Base-by-base conservation (phyloP, 2,888 invertebrate species). In the Lasioglossum figueresi region DNA sequence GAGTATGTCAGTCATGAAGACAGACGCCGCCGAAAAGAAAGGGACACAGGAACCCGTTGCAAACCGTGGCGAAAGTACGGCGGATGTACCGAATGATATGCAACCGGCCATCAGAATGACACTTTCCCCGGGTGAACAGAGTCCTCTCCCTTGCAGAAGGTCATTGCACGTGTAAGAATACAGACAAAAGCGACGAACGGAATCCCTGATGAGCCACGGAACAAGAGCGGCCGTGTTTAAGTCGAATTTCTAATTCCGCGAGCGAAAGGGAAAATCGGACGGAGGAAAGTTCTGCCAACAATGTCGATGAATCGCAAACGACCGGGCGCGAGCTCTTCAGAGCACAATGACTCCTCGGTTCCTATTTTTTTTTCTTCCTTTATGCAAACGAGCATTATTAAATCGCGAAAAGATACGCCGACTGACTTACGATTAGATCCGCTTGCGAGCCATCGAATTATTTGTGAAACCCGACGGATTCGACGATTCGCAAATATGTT, bases 221-320 rank as follows among this genome's bases (percentile, higher is more conserved):
- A 83, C 82, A 81, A 85, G 88, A 85, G 68, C 91, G 87, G 71
- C 82, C 87, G 76, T 40, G 77, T 86, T 88, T 79, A 82, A 86
- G 71, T 89, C 84, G 84, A 91, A 92, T 92, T 92, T 92, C 92
- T 92, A 92, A 92, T 92, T 91, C 87, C 74, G 70, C 83, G 76
- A 84, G 92, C 88, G 89, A 91, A 90, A 91, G 90, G 90, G 86
- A 91, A 91, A 91, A 90, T 88, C 90, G 82, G 77, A 56, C 83
- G 77, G 63, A 90, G 87, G 90, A 90, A 92, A 92, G 88, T 87
- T 85, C 34, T 48, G 70, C 68, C 77, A 68, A 56, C 72, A 79
- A 84, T 72, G 71, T 27, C 79, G 86, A 84, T 81, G 82, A 80
- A 83, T 87, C 74, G 83, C 79, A 71, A 78, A 71, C 76, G 52